Base-by-base conservation (phyloP, 2,797 vertebrate species). In the Gadopsis marmoratus region DNA sequence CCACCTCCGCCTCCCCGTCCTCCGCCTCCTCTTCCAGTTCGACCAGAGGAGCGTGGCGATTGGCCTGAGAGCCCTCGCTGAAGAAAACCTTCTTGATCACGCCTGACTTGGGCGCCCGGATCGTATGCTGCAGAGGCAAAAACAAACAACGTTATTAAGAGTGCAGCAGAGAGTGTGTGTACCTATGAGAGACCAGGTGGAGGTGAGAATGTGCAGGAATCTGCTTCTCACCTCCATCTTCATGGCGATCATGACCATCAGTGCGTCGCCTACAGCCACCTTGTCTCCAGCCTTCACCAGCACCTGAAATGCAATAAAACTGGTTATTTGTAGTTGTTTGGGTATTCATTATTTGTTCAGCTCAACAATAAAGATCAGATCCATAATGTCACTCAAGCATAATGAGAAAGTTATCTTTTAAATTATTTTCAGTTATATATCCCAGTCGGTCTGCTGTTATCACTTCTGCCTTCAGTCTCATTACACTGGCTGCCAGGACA, bases 231-330 rank as follows among this genome's bases (percentile, higher is more conserved):
- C 98, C 97, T 99, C 98, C 98, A 99, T 99, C 93, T 99, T 99
- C 98, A 99, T 99, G 78, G 98, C 97, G 37, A 96, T 97, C 98
- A 99, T 99, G 65, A 99, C 96, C 96, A 99, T 94, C 13, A 99
- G 92, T 4, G 97, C 90, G 74, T 99, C 98, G 90, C 98, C 98
- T 41, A 88, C 87, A 64, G 95, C 90, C 21, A 99, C 98, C 48
- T 72, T 93, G 91, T 99, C 98, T 21, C 98, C 98, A 4, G 88
- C 95, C 91, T 98, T 99, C 83, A 99, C 97, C 64, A 99, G 93
- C n/a, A 99, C 96, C 98, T 99, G 87, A 53, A 81, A 89, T 78
- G 87, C 82, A 89, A 78, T 29, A 69, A 67, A 61, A n/a, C 16
- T 3, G 1, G 33, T 51, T 7, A 29, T 21, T 6, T 2, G 4